phyloP scores from a whole-genome alignment of 2,113 vertebrate genomes.

The Cebidichthys violaceus region DNA sequence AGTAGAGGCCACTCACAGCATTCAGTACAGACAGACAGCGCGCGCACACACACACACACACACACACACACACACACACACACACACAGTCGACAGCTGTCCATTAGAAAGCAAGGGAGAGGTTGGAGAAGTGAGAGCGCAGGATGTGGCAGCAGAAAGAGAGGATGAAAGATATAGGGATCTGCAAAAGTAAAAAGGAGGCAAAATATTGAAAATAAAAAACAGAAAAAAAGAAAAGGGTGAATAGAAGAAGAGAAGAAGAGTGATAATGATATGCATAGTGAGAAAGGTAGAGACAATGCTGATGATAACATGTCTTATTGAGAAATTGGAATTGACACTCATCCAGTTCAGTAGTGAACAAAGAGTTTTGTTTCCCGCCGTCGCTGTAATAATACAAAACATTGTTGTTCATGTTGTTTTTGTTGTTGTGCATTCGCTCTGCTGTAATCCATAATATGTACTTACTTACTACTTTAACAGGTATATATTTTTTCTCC shows the following conservation, averaged over 20 bases:
- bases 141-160: slow-evolving; percentile 28
- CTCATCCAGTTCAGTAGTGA: slow-evolving; percentile 51
- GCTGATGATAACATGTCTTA: slow-evolving; percentile 42
- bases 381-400: slow-evolving; percentile 35
- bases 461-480: neutral
- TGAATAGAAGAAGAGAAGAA: neutral
- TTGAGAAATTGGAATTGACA: slow-evolving; percentile 67
- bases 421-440: slow-evolving; percentile 13
- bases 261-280: slow-evolving; percentile 16
- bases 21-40: slow-evolving; percentile 79
- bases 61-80: slow-evolving; percentile 23
- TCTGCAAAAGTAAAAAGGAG: neutral
- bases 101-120: slow-evolving; percentile 52
- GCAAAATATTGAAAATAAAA: neutral
- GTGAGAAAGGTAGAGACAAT: slow-evolving; percentile 31
- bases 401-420: neutral
- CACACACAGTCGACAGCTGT: slow-evolving; percentile 66
- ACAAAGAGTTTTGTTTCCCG: slow-evolving; percentile 52
- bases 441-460: neutral
- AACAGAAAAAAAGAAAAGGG: neutral
- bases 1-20: slow-evolving; percentile 99
- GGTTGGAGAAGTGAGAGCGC: slow-evolving; percentile 35
- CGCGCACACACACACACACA: slow-evolving; percentile 46
- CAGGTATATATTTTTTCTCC: neutral
- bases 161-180: neutral